Base-by-base conservation (phyloP, 2,888 invertebrate species). In the Spisula subtruncata region DNA sequence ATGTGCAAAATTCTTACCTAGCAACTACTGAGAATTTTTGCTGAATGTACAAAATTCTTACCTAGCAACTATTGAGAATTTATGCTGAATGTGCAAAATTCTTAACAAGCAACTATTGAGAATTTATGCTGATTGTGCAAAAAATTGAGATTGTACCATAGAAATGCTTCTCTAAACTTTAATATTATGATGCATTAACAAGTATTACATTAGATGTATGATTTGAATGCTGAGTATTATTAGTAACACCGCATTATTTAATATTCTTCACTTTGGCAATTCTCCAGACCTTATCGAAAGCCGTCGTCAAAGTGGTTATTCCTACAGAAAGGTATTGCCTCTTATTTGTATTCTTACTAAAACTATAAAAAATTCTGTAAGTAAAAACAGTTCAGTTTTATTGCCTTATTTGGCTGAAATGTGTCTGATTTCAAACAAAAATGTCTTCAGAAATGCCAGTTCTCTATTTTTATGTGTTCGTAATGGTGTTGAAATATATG, bases 291-390 rank as follows among this genome's bases (percentile, higher is more conserved):
- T 96, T 99, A 96, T 97, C 98, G 96, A 98, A 98, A 97, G 98
- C 99, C 81, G 98, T 99, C 95, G 98, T 99, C 94, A 99, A 99
- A 98, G 99, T 99, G 95, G 99, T 99, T 94, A 98, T 99, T 97
- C 99, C 99, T 86, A 99, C 98, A 86, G 99, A 99, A 97, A 98
- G 98, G 99, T 99, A 98, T 95, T 94, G 90, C 86, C 88, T 93
- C 89, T 91, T 89, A 85, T 89, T 82, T 32, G 84, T 79, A 71
- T 83, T 87, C 46, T 83, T 88, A 71, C 54, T 79, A 75, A 83
- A 82, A 82, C 81, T 71, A 60, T 81, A 60, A 86, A 86, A 35
- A 41, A 82, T 41, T 82, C 81, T 71, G 51, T 18, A 48, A 71
- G 56, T 83, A 16, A 32, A n/a, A 54, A 83, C 41, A 32, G 41